These are phyloP conservation scores for Nyctibius grandis DNA, from an alignment of 2,797 vertebrate species.

Conservation along the genomic window DNA sequence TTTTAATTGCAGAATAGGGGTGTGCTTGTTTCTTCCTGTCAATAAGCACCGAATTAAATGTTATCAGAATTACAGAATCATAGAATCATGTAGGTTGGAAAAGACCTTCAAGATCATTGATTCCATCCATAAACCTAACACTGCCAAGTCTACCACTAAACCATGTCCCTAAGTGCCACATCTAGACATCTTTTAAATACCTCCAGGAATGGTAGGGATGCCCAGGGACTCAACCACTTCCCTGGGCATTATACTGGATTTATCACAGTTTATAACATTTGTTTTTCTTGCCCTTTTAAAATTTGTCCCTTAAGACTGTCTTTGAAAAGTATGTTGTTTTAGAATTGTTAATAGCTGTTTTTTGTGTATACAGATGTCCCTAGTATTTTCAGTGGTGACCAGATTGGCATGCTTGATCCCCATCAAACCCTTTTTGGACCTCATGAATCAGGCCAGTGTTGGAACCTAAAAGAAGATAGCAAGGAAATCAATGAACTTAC, in stretches of 20 bases:
- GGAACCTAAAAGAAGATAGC: constrained; percentile 92
- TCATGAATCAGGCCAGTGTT: constrained; percentile 96
- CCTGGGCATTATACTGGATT: neutral
- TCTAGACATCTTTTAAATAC: neutral
- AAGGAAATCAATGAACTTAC: constrained; percentile 90
- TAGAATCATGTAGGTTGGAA: neutral
- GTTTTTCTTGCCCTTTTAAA: neutral
- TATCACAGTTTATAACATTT: neutral
- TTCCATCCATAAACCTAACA: neutral
- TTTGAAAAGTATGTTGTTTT: neutral
- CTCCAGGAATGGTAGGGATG: neutral
- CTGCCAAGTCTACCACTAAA: neutral
- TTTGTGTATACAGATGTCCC: constrained; percentile 86
- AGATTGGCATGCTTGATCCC: constrained; percentile 97
- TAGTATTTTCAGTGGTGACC: constrained; percentile 97
- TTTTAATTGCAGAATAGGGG: neutral
- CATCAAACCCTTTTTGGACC: constrained; percentile 95
- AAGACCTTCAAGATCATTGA: neutral
- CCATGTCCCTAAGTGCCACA: neutral
- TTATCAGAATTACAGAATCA: neutral
- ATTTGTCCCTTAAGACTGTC: neutral
- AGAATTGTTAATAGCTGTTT: neutral
- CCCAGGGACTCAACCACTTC: neutral
- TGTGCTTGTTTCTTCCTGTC: neutral
- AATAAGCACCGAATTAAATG: neutral